A percentile compares a stretch with the other conserved stretches of the same genome.
phyloP scores from a whole-genome alignment of 2,888 invertebrate genomes.

The Pantelozetes paolii region DNA sequence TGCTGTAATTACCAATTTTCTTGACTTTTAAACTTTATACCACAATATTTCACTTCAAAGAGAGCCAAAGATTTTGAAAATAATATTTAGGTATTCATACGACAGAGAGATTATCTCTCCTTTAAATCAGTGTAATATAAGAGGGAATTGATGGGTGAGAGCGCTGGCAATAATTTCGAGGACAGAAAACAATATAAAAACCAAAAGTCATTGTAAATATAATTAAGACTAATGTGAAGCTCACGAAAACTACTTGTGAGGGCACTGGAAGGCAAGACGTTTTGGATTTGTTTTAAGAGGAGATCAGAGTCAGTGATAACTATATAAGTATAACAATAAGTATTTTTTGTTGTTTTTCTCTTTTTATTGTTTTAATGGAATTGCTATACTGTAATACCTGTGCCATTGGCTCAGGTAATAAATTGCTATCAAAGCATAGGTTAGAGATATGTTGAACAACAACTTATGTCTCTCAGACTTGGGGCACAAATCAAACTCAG shows the following conservation, averaged over 20 bases:
- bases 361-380: constrained; percentile 9
- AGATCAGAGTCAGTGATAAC: neutral
- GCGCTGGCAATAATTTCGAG: no score
- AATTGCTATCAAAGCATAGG: neutral
- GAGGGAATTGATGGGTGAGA: no score
- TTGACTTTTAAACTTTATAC: no score
- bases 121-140: neutral
- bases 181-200: no score
- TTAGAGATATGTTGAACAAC: neutral
- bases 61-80: no score
- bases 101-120: no score
- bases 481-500: neutral
- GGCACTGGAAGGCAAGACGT: neutral
- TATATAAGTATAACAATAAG: neutral
- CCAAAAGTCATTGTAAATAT: neutral
- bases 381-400: neutral
- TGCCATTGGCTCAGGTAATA: neutral
- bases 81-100: no score
- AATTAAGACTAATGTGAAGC: constrained; percentile 24
- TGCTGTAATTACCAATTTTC: no score
- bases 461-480: neutral
- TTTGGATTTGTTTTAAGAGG: neutral
- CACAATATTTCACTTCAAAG: no score
- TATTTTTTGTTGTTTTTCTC: neutral
- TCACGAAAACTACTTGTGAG: constrained; percentile 29